Conservation (phyloP, 1,140 invertebrate species). For the Euwallacea similis region DNA sequence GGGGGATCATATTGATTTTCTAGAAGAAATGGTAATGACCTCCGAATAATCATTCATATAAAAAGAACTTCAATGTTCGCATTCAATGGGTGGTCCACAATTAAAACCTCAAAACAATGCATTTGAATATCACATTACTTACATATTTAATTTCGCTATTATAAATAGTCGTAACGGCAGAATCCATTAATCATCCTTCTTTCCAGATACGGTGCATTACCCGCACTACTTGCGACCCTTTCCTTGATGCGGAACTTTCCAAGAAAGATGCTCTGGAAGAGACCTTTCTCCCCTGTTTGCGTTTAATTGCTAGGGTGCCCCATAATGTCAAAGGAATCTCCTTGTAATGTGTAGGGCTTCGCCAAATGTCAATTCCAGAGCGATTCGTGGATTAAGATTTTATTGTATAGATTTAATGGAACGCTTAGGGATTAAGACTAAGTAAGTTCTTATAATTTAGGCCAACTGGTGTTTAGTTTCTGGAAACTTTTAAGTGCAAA, state of each 20-base stretch:
- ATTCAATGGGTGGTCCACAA: no score
- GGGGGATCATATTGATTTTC: slow-evolving; percentile 11
- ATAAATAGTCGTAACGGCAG: no score
- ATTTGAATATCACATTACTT: no score
- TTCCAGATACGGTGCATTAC: slow-evolving; percentile 5
- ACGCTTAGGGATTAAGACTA: no score
- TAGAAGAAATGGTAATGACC: slow-evolving; percentile 5
- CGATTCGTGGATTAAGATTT: neutral
- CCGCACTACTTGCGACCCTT: neutral
- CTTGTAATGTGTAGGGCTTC: neutral
- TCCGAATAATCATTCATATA: neutral
- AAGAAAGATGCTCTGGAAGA: neutral
- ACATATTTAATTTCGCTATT: no score
- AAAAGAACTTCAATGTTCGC: no score
- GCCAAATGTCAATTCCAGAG: slow-evolving; percentile 19
- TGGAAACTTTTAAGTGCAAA: no score
- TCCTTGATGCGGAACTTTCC: neutral
- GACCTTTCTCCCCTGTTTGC: slow-evolving; percentile 6
- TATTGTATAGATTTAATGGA: no score
- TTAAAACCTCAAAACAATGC: no score
- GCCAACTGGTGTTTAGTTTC: no score
- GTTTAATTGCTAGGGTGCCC: slow-evolving; percentile 18
- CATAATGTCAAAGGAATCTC: slow-evolving; percentile 14
- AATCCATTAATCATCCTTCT: neutral
- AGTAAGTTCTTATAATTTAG: no score